phyloP scores from a whole-genome alignment of 1,140 invertebrate genomes.

The Pectinophora gossypiella region DNA sequence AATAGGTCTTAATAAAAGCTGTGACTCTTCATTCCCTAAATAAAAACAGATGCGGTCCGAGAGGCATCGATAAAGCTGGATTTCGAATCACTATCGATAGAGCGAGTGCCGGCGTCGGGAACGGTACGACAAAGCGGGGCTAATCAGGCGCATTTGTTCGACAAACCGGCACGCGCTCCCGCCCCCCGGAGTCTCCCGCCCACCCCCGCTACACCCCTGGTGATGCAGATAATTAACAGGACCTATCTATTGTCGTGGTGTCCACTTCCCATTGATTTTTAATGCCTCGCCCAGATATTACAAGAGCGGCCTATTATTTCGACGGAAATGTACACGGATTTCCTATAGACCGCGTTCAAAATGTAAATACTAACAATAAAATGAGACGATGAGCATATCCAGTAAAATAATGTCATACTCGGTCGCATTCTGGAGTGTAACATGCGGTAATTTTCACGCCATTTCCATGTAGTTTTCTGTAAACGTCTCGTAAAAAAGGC shows the following conservation, averaged over 20 bases:
- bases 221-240: slow-evolving; percentile 54
- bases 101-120: slow-evolving; percentile 8
- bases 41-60: slow-evolving; percentile 12
- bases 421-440: too few relatives aligned
- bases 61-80: slow-evolving; percentile 17
- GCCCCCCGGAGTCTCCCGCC: slow-evolving; percentile 10
- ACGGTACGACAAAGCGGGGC: slow-evolving; percentile 43
- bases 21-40: slow-evolving; percentile 5
- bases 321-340: too few relatives aligned
- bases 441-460: too few relatives aligned
- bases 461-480: too few relatives aligned
- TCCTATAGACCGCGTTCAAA: too few relatives aligned
- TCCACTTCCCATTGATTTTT: slow-evolving; percentile 11
- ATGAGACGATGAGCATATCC: too few relatives aligned
- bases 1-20: too few relatives aligned
- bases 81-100: slow-evolving; percentile 19
- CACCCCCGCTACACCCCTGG: slow-evolving; percentile 7
- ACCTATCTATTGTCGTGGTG: slow-evolving; percentile 22
- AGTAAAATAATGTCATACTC: too few relatives aligned
- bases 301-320: too few relatives aligned
- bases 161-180: slow-evolving; percentile 31
- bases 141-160: slow-evolving; percentile 65
- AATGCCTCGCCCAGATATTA: too few relatives aligned
- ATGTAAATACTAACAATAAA: too few relatives aligned
- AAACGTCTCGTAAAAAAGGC: too few relatives aligned